Conservation (phyloP, 1,140 invertebrate genomes). For the Acromyrmex heyeri region DNA sequence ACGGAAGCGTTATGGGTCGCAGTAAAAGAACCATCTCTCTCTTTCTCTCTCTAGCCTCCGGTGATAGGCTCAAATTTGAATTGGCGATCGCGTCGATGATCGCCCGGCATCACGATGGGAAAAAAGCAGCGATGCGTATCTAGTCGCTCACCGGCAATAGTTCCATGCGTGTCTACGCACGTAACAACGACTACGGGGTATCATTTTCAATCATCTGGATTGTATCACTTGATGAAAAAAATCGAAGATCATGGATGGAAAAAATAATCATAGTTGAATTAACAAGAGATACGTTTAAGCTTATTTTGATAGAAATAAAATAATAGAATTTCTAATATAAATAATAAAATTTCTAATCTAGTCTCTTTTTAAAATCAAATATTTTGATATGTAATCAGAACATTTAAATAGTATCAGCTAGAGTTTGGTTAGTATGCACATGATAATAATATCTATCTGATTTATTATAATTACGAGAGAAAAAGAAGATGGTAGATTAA, state of each 20-base stretch:
- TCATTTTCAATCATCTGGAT: neutral
- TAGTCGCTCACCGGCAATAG: slow-evolving; percentile 23
- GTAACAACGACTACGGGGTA: slow-evolving; percentile 23
- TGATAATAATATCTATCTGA: no score
- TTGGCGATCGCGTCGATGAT: slow-evolving; percentile 74
- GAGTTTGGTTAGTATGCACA: no score
- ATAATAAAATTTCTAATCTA: no score
- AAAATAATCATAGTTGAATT: no score
- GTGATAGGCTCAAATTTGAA: slow-evolving; percentile 77
- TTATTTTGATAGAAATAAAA: no score
- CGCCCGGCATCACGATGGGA: slow-evolving; percentile 64
- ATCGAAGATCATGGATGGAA: neutral
- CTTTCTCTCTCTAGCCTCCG: slow-evolving; percentile 36
- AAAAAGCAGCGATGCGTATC: slow-evolving; percentile 68
- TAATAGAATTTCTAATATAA: no score
- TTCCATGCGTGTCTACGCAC: slow-evolving; percentile 17
- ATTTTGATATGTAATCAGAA: no score
- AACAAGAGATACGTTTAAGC: no score
- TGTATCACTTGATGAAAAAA: neutral
- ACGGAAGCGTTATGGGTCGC: slow-evolving; percentile 59
- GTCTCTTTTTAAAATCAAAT: no score
- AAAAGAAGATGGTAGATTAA: no score
- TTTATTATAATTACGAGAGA: no score
- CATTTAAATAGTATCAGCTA: no score
- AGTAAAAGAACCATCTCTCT: slow-evolving; percentile 44